Evolutionary conservation across 2,113 vertebrate genomes (phyloP).

Genomic region (Festucalex cinctus): DNA sequence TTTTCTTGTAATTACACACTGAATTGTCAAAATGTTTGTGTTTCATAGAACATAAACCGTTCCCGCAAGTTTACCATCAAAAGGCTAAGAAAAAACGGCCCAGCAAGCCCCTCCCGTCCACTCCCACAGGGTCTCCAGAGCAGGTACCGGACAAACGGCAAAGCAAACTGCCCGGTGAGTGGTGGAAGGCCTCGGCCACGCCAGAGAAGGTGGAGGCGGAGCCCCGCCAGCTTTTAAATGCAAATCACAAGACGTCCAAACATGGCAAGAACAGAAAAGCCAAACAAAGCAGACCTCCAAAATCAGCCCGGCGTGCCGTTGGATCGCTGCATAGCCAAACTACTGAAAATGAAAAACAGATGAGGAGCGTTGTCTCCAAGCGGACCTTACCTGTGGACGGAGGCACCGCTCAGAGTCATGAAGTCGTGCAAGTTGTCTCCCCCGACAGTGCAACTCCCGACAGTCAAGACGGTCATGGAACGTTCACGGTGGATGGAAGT

Average conservation of each 20-base stretch:
- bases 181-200: conserved; percentile 37
- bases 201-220: neutral
- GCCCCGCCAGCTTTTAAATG: conserved; percentile 1
- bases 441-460: neutral
- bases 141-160: conserved; percentile 26
- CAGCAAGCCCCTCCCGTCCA: neutral
- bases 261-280: conserved; percentile 1
- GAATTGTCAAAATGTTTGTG: neutral
- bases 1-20: too few relatives aligned
- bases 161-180: conserved; percentile 38
- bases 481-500: neutral
- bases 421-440: neutral
- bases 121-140: neutral
- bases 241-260: conserved; percentile 11
- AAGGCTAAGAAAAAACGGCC: neutral
- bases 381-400: neutral
- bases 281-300: conserved; percentile 13
- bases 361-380: conserved; percentile 21
- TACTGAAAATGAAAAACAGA: too few relatives aligned
- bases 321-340: neutral
- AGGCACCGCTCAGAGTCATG: neutral
- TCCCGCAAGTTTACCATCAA: conserved; percentile 23
- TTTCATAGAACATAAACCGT: conserved; percentile 46
- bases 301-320: conserved; percentile 18
- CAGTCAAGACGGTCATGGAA: neutral